Base-by-base conservation (phyloP, 1,140 invertebrate species). In the Gonioctena quinquepunctata region DNA sequence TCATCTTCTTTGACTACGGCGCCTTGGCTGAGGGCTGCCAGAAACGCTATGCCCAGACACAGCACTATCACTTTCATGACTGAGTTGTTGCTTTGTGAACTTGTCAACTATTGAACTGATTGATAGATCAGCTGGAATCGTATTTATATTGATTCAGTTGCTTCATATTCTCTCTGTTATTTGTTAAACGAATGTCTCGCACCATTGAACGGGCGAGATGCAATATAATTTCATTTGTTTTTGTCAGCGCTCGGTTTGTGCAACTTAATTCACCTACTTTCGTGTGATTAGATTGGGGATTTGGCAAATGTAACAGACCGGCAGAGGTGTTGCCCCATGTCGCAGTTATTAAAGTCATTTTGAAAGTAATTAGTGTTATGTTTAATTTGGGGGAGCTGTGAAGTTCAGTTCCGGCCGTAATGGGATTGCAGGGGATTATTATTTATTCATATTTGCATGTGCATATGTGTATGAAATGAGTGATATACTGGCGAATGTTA, bases 1-100 rank as follows among this genome's bases (percentile, higher is more conserved):
- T 84, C 84, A 89, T 68, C 85, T 85, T 66, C 86, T 57, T 65
- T 54, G 0, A 52, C 7, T 1, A 26, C 33, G 13, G 13, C 52
- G 3, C 60, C 33, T 18, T 62, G 60, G 23, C 16, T 5, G 16
- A 62, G 49, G 16, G 42, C 48, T 66, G 26, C 63, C 54, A 54
- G 50, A 21, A 64, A 27, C 48, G 72, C 28, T 48, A 74, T 50
- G 25, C 75, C 76, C 42, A 77, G 63, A 72, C 70, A 78, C 52
- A 77, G 18, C 33, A 79, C 26, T n/a, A 80, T 61, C 66, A 66
- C 49, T 72, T 76, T 76, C 79, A 80, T 80, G 69, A 16, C 71
- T 60, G 26, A n/a, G 69, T 60, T 60, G 3, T 63, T 19, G 8
- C 18, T 11, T 61, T 49, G 68, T 62, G 63, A 42, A 21, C 18